Conservation (phyloP, 2,888 invertebrate species). For the Cephus sareptanus region DNA sequence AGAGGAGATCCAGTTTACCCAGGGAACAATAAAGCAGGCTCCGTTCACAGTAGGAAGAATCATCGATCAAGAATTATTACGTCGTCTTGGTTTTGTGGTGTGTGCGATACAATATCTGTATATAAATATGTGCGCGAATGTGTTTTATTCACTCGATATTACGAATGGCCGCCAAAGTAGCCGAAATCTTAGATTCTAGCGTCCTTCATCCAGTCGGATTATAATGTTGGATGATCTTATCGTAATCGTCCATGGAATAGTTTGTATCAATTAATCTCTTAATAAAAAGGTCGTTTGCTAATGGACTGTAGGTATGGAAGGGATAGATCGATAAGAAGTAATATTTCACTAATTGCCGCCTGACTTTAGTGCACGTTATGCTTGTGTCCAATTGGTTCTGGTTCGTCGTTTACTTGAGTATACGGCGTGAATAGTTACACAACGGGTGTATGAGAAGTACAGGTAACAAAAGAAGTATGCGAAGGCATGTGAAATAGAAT, state of each 20-base stretch:
- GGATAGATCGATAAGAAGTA: neutral
- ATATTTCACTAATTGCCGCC: neutral
- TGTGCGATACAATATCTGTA: slow-evolving; percentile 9
- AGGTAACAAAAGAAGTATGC: neutral
- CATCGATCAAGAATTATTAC: slow-evolving; percentile 7
- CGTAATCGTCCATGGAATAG: neutral
- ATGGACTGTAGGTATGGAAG: neutral
- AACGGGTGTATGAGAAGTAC: neutral
- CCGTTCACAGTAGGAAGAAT: neutral
- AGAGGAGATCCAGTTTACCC: slow-evolving; percentile 4
- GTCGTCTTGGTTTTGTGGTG: slow-evolving; percentile 24
- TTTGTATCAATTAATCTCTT: neutral
- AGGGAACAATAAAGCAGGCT: neutral
- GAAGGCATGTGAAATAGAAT: neutral
- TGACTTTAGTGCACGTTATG: neutral
- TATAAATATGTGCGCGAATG: neutral
- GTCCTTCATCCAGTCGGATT: neutral
- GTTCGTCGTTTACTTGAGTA: neutral
- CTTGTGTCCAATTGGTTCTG: neutral
- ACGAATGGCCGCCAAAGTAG: neutral
- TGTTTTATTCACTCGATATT: neutral
- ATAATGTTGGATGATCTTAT: neutral
- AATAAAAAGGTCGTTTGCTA: neutral
- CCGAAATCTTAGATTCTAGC: neutral
- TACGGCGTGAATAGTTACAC: neutral